phyloP scores from a whole-genome alignment of 2,113 vertebrate genomes.

The Myrmophylax atrothorax region DNA sequence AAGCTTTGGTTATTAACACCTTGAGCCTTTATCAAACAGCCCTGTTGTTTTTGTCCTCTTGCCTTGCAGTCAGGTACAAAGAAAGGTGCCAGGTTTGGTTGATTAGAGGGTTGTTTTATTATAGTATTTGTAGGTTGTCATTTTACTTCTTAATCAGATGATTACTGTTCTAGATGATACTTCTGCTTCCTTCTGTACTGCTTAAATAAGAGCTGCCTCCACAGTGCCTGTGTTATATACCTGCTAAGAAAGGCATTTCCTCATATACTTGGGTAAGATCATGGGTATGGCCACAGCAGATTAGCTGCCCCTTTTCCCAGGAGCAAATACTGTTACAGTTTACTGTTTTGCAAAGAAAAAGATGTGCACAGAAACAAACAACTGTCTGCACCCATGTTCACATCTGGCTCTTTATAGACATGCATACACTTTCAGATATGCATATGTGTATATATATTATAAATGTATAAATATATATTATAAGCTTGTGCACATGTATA shows the following conservation, averaged over 20 bases:
- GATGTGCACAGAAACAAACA: not conserved
- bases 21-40: not conserved
- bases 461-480: not conserved
- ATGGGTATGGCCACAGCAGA: not conserved
- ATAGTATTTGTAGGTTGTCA: not conserved
- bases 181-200: not conserved
- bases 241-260: not conserved
- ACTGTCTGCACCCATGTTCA: not conserved
- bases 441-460: not conserved
- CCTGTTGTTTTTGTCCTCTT: not conserved
- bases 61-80: not conserved
- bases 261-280: not conserved
- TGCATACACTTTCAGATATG: not conserved
- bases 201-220: not conserved
- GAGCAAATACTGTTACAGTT: not conserved
- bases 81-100: not conserved
- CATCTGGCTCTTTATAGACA: not conserved
- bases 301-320: not conserved
- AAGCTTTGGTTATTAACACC: not conserved
- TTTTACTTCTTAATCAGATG: not conserved
- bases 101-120: not conserved
- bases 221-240: not conserved
- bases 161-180: not conserved
- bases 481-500: not conserved
- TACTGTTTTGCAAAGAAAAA: constrained; percentile 28